A percentile compares a stretch with the other conserved stretches of the same genome.
These are phyloP conservation scores for Zaprionus bogoriensis DNA, from an alignment of 2,888 invertebrate genomes.

Conservation along the genomic window DNA sequence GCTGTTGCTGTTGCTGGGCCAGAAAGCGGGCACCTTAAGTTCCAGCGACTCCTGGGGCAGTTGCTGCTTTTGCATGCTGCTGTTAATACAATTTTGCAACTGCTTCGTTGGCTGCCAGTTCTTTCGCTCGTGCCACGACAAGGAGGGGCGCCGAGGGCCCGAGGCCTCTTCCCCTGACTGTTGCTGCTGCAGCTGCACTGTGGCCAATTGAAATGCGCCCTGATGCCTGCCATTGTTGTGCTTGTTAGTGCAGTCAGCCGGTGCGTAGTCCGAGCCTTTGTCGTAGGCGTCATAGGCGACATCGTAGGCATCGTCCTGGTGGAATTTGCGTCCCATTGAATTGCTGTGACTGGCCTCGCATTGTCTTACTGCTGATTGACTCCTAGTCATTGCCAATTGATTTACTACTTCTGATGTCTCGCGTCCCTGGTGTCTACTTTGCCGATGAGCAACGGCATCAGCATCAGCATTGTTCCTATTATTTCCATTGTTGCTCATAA, in stretches of 20 bases:
- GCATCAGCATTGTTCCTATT: slow-evolving; percentile 42
- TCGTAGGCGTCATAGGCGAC: background rate
- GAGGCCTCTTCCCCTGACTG: background rate
- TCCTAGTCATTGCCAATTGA: slow-evolving; percentile 68
- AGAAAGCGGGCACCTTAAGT: slow-evolving; percentile 28
- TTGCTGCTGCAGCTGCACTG: slow-evolving; percentile 17
- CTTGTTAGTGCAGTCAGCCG: slow-evolving; percentile 11
- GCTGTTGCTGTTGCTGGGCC: too few relatives aligned
- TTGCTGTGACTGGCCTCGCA: slow-evolving; percentile 45
- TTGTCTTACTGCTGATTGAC: slow-evolving; percentile 75
- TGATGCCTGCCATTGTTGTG: slow-evolving; percentile 64
- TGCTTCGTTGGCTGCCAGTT: slow-evolving; percentile 60
- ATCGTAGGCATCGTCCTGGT: slow-evolving; percentile 35
- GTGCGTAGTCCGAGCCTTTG: slow-evolving; percentile 10
- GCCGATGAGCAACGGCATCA: slow-evolving; percentile 11
- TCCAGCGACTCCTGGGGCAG: slow-evolving; percentile 19
- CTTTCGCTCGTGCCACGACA: slow-evolving; percentile 41
- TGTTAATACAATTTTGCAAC: slow-evolving; percentile 74
- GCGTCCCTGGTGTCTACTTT: slow-evolving; percentile 15
- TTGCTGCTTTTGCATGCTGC: slow-evolving; percentile 42
- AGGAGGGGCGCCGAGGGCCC: slow-evolving; percentile 23
- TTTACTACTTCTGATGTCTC: slow-evolving; percentile 60
- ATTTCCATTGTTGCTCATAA: slow-evolving; percentile 51
- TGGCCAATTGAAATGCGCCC: slow-evolving; percentile 59
- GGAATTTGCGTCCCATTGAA: slow-evolving; percentile 39